A percentile compares a stretch with the other conserved stretches of the same genome.
Evolutionary conservation across 2,888 invertebrate genomes (phyloP).

Genomic region (Drosophila incognita): DNA sequence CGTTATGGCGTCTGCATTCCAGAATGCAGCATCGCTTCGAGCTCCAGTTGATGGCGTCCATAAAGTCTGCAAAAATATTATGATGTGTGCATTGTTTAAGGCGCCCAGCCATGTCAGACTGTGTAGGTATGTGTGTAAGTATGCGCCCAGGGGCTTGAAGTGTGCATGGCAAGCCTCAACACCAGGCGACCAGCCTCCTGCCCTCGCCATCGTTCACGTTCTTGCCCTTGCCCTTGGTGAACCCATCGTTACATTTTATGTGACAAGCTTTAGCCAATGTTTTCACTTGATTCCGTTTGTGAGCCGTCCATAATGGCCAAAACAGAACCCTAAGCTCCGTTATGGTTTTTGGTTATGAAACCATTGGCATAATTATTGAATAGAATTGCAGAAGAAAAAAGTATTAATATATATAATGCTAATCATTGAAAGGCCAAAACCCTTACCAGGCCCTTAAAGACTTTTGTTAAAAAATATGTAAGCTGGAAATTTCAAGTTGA

Average conservation of each 20-base stretch:
- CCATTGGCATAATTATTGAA: constrained; percentile 25
- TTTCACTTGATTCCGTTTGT: constrained; percentile 34
- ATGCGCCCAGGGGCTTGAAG: constrained; percentile 7
- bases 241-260: constrained; percentile 53
- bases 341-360: constrained; percentile 2
- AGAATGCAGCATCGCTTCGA: constrained; percentile 37
- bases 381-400: neutral
- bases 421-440: neutral
- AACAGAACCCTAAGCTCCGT: neutral
- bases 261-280: constrained; percentile 23
- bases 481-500: constrained; percentile 8
- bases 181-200: neutral
- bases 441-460: neutral
- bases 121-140: constrained; percentile 1
- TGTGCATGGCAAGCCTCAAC: constrained; percentile 1
- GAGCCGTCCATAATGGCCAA: neutral
- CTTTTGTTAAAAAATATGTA: neutral
- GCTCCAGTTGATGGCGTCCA: constrained; percentile 47
- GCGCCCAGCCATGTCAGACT: constrained; percentile 17
- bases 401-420: neutral
- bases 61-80: constrained; percentile 58
- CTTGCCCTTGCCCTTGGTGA: constrained; percentile 11
- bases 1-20: constrained; percentile 55
- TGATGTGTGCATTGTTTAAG: constrained; percentile 58
- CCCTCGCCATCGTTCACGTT: neutral